These are phyloP conservation scores for Barbus barbus DNA, from an alignment of 2,113 vertebrate genomes.

Conservation along the genomic window DNA sequence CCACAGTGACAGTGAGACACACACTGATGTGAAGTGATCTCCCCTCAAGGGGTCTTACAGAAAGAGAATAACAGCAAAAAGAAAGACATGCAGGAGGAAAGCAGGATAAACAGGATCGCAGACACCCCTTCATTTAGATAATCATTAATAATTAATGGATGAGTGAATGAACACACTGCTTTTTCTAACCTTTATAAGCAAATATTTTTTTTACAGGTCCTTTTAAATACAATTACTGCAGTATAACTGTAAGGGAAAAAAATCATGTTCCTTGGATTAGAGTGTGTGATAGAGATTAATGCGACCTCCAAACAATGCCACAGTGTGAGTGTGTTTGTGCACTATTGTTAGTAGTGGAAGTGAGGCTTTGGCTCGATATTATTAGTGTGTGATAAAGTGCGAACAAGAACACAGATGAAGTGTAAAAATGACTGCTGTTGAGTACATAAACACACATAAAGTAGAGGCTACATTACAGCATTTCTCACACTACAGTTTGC, in stretches of 20 bases:
- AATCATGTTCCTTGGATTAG: slow-evolving; percentile 6
- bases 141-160: slow-evolving; percentile 52
- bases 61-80: neutral
- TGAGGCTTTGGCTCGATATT: slow-evolving; percentile 38
- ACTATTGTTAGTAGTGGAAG: slow-evolving; percentile 52
- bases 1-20: slow-evolving; percentile 32
- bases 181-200: neutral
- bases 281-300: slow-evolving; percentile 9
- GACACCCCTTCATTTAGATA: slow-evolving; percentile 58
- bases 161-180: neutral
- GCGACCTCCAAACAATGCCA: slow-evolving; percentile 16
- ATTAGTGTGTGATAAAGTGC: slow-evolving; percentile 56
- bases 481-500: neutral
- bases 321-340: slow-evolving; percentile 28
- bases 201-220: neutral
- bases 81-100: neutral
- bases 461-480: neutral
- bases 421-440: slow-evolving; percentile 50
- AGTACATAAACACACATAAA: slow-evolving; percentile 34
- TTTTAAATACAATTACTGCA: neutral
- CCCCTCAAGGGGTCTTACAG: slow-evolving; percentile 23
- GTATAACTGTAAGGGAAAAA: neutral
- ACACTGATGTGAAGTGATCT: slow-evolving; percentile 45
- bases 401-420: slow-evolving; percentile 46
- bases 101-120: slow-evolving; percentile 40